phyloP scores from a whole-genome alignment of 2,888 invertebrate species.

The Gymnosoma rotundatum region DNA sequence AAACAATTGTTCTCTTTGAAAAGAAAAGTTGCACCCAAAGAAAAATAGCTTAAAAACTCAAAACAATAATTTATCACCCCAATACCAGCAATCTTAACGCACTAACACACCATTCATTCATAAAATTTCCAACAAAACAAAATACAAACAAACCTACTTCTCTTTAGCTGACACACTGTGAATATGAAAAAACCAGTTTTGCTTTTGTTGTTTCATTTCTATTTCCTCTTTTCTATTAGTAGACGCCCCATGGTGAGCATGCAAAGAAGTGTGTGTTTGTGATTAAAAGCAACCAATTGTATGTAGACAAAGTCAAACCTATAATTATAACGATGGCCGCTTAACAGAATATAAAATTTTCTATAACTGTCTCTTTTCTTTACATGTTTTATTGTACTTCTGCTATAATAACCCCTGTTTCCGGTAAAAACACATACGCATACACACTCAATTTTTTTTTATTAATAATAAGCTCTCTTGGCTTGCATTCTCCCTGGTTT shows the following conservation, averaged over 20 bases:
- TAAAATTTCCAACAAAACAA: constrained; percentile 43
- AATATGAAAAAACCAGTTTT: constrained; percentile 26
- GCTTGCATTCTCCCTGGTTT: neutral
- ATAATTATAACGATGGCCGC: constrained; percentile 81
- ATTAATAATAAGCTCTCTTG: constrained; percentile 13
- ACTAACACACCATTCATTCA: constrained; percentile 71
- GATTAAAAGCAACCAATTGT: constrained; percentile 75
- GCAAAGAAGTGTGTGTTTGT: constrained; percentile 30
- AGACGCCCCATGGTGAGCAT: constrained; percentile 75
- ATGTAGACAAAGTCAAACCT: constrained; percentile 75
- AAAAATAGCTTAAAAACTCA: constrained; percentile 52
- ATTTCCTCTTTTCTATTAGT: constrained; percentile 41
- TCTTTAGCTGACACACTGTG: constrained; percentile 10
- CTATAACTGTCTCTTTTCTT: constrained; percentile 20
- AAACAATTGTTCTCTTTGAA: constrained; percentile 16
- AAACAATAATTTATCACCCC: constrained; percentile 60
- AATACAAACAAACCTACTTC: constrained; percentile 5
- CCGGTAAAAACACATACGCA: constrained; percentile 48
- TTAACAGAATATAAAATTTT: constrained; percentile 73
- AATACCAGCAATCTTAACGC: constrained; percentile 53
- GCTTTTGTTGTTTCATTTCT: constrained; percentile 35
- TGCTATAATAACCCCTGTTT: constrained; percentile 71
- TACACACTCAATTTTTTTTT: neutral
- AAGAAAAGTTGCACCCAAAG: constrained; percentile 68
- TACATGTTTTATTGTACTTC: constrained; percentile 1